phyloP scores from a whole-genome alignment of 2,113 vertebrate species.

The Clarias macrocephalus region DNA sequence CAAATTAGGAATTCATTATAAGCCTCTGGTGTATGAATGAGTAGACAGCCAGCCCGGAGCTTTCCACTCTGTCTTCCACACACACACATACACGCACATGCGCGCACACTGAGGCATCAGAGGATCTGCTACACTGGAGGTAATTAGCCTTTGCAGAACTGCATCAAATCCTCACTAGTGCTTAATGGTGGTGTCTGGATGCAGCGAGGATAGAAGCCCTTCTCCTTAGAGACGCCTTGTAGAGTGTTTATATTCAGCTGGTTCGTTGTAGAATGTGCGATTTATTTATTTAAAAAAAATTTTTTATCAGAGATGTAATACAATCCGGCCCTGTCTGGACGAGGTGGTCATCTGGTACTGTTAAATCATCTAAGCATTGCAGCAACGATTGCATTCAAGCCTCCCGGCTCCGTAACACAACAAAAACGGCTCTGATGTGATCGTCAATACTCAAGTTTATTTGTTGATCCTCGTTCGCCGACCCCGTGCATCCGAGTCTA shows the following conservation, averaged over 20 bases:
- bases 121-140: slow-evolving; percentile 44
- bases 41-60: slow-evolving; percentile 19
- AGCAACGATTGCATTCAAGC: slow-evolving; percentile 2
- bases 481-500: background rate
- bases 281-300: background rate
- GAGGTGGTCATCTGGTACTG: background rate
- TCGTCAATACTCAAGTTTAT: slow-evolving; percentile 18
- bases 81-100: background rate
- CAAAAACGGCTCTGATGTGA: background rate
- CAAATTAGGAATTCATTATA: slow-evolving; percentile 32
- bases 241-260: slow-evolving; percentile 4
- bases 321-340: background rate
- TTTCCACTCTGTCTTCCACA: slow-evolving; percentile 25
- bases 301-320: background rate
- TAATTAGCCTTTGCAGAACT: slow-evolving; percentile 41
- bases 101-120: slow-evolving; percentile 7
- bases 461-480: background rate
- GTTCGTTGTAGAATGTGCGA: background rate
- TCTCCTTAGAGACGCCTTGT: slow-evolving; percentile 1
- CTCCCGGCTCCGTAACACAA: slow-evolving; percentile 15
- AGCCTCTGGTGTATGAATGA: slow-evolving; percentile 40
- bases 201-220: background rate
- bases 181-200: slow-evolving; percentile 21
- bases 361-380: slow-evolving; percentile 15
- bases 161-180: slow-evolving; percentile 18